Percentiles rank a stretch among this genome's conserved stretches.
phyloP scores from a whole-genome alignment of 1,140 invertebrate species.

The Eueides isabella region DNA sequence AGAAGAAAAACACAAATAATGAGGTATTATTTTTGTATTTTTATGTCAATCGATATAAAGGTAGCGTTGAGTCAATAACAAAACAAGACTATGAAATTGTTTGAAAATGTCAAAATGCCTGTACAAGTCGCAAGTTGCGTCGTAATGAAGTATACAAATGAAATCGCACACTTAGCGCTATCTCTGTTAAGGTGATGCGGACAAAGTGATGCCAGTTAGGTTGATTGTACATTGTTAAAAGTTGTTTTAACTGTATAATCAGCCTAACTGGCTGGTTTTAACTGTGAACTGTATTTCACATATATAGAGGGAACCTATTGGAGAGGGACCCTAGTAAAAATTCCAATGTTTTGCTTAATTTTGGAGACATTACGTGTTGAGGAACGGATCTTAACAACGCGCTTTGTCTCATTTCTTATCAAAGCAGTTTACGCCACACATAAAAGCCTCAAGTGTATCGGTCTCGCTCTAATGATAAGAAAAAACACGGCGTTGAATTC shows the following conservation, averaged over 20 bases:
- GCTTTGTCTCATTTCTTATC: not conserved
- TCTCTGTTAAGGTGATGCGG: constrained; percentile 48
- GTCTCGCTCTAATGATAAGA: too few species aligned
- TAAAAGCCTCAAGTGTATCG: too few species aligned
- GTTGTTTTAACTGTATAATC: too few species aligned
- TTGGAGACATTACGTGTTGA: not conserved
- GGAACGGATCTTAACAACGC: not conserved
- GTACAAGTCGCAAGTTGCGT: constrained; percentile 21
- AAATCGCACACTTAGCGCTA: constrained; percentile 57
- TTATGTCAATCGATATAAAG: constrained; percentile 13
- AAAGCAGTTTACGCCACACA: too few species aligned
- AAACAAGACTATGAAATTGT: not conserved
- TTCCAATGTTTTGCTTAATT: not conserved
- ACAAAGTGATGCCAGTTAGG: constrained; percentile 42
- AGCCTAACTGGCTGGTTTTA: too few species aligned
- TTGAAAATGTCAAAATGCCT: constrained; percentile 35
- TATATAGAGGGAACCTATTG: not conserved
- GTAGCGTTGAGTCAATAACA: constrained; percentile 1
- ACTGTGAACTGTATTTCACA: too few species aligned
- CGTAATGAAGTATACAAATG: constrained; percentile 50
- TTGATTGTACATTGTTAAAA: constrained; percentile 6
- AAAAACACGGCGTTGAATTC: too few species aligned
- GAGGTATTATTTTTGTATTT: not conserved
- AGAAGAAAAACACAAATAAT: not conserved
- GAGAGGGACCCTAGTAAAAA: too few species aligned